Percentiles rank a stretch among this genome's conserved stretches.
Evolutionary conservation across 2,888 invertebrate species (phyloP).

Genomic region (Zygogramma bicolorata): DNA sequence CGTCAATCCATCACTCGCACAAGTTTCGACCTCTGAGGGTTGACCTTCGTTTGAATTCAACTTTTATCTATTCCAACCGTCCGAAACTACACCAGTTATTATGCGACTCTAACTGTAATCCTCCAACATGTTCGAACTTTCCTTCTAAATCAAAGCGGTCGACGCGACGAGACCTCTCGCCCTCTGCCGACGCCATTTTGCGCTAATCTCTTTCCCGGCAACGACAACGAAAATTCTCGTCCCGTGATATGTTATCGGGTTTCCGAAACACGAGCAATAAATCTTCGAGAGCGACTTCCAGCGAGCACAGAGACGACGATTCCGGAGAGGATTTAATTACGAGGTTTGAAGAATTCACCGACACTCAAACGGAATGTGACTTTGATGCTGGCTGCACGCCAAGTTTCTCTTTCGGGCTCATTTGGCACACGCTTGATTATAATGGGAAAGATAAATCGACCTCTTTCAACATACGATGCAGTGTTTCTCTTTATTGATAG

Average conservation of each 20-base stretch:
- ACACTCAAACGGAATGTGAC: background rate
- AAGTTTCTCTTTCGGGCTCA: background rate
- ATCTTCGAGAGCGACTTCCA: background rate
- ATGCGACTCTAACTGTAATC: background rate
- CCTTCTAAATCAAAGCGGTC: background rate
- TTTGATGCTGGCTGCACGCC: background rate
- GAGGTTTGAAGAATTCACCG: background rate
- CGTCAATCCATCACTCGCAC: no score
- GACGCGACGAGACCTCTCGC: background rate
- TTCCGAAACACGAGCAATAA: constrained; percentile 15
- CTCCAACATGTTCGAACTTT: background rate
- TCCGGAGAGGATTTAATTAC: constrained; percentile 1
- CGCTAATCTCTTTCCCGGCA: constrained; percentile 7
- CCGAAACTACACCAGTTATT: background rate
- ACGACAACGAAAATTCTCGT: constrained; percentile 23
- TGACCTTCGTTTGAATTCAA: no score
- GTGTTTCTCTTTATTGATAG: no score
- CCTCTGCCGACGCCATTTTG: constrained; percentile 4
- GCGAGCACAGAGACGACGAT: background rate
- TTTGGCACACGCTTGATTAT: background rate
- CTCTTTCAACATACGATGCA: no score
- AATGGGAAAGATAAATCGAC: no score
- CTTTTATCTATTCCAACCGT: no score
- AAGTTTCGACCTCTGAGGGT: background rate
- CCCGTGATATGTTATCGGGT: constrained; percentile 18